Evolutionary conservation across 2,113 vertebrate genomes (phyloP).

Genomic region (Dipodomys stephensi): DNA sequence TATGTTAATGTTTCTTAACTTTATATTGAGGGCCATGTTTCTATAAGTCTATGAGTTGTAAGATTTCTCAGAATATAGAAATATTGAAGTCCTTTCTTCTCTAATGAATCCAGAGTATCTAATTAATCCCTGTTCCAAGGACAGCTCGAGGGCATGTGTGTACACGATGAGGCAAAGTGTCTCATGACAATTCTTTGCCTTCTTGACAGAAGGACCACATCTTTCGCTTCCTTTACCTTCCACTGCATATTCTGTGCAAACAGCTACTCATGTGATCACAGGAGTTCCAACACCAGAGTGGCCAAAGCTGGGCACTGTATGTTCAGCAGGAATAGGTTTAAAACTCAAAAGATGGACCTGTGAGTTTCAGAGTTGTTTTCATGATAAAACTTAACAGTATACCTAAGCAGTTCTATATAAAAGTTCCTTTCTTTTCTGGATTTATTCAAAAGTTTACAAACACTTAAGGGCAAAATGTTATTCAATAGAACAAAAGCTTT

Average conservation of each 20-base stretch:
- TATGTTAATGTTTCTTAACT: not conserved
- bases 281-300: not conserved
- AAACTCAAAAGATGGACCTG: not conserved
- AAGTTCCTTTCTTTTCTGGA: not conserved
- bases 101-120: not conserved
- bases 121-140: constrained; percentile 49
- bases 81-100: not conserved
- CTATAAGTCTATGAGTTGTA: not conserved
- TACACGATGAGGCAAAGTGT: not conserved
- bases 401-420: not conserved
- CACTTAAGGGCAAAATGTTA: not conserved
- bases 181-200: not conserved
- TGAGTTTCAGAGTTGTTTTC: constrained; percentile 17
- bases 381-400: not conserved
- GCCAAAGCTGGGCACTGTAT: not conserved
- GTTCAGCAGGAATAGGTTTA: not conserved
- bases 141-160: not conserved
- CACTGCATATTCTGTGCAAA: not conserved
- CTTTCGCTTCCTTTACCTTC: not conserved
- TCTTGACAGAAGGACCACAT: not conserved
- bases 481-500: not conserved
- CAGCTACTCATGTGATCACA: not conserved
- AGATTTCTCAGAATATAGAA: constrained; percentile 45
- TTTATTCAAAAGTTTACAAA: not conserved
- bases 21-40: not conserved